Conservation (phyloP, 2,113 vertebrate species). For the Mustelus asterias region DNA sequence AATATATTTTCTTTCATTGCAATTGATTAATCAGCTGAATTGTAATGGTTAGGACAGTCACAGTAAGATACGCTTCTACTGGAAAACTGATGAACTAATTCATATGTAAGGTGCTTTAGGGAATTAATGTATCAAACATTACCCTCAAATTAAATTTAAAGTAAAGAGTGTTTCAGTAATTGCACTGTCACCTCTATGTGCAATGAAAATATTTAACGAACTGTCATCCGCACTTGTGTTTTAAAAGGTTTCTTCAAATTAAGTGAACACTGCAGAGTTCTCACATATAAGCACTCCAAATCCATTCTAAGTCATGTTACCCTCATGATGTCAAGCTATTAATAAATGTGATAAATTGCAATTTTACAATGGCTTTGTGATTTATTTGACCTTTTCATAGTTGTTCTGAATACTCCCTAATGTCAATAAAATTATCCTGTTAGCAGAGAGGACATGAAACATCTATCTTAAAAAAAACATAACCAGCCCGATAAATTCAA, state of each 20-base stretch:
- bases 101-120: background rate
- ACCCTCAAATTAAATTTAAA: background rate
- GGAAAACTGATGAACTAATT: background rate
- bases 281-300: background rate
- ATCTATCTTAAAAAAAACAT: background rate
- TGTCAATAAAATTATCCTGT: background rate
- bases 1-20: background rate
- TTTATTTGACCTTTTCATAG: background rate
- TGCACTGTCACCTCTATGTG: background rate
- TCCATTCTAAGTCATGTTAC: background rate
- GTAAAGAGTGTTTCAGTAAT: background rate
- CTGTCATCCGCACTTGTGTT: background rate
- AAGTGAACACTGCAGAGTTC: background rate
- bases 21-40: background rate
- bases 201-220: background rate
- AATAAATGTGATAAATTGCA: background rate
- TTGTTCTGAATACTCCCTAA: background rate
- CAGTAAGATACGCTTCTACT: background rate
- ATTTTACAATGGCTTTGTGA: background rate
- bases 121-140: background rate
- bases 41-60: background rate
- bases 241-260: background rate
- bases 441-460: background rate
- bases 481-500: background rate
- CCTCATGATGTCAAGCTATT: background rate